These are phyloP conservation scores for Oriolus oriolus DNA, from an alignment of 2,113 vertebrate genomes.

Conservation along the genomic window DNA sequence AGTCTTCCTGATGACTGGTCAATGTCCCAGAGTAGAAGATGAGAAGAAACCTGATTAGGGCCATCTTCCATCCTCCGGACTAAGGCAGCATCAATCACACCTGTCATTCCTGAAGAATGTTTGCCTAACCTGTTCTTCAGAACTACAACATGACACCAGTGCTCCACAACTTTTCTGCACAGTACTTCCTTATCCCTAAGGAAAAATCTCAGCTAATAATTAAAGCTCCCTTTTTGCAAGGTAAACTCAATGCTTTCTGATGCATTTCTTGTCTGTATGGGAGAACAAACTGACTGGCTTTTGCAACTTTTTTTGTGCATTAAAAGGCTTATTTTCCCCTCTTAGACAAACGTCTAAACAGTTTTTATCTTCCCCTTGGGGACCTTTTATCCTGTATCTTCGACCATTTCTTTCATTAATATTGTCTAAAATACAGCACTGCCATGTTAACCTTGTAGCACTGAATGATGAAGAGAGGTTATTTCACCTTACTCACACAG, in stretches of 20 bases:
- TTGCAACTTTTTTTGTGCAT: background rate
- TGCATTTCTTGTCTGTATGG: background rate
- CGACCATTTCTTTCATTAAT: background rate
- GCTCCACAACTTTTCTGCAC: background rate
- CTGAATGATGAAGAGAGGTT: background rate
- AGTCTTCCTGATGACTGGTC: background rate
- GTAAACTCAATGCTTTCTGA: background rate
- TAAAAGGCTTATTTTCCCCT: background rate
- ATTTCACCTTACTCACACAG: background rate
- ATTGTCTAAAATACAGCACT: background rate
- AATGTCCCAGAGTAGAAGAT: background rate
- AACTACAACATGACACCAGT: background rate
- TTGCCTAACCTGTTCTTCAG: background rate
- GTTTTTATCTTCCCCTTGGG: background rate
- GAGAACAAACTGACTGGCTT: background rate
- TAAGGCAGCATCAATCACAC: background rate
- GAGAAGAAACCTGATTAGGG: background rate
- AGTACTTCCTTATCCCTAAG: background rate
- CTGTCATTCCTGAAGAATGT: background rate
- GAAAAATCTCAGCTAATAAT: background rate
- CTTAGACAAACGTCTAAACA: background rate
- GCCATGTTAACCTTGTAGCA: background rate
- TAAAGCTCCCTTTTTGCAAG: background rate
- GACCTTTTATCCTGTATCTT: background rate
- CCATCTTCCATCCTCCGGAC: background rate